Evolutionary conservation across 2,797 vertebrate species (phyloP), one percentile per base, ranked within the genome.

Genomic region (Anableps anableps): DNA sequence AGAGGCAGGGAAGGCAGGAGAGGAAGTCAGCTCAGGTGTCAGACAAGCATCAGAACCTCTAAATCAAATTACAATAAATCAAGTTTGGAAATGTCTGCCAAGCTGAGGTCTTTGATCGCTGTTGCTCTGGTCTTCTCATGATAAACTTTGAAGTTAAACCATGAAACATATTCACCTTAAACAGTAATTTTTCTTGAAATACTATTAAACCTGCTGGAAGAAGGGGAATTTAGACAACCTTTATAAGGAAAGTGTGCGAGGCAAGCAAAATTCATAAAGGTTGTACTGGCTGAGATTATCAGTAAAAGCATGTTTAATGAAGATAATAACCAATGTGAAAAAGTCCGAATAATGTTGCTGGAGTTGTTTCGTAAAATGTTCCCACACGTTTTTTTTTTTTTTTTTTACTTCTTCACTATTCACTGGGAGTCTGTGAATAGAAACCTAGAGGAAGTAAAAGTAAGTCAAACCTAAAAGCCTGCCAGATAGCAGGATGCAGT

Each of bases 21-120:
- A 60, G 81, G 75, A 87, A 87, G 84, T 86, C 88, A 74, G 88
- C 83, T 92, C 77, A 14, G 74, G 89, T 92, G 88, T 93, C 92
- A 86, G 90, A 88, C 86, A 83, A 89, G 84, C 79, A 88, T 89
- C 87, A 82, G 80, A 89, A 85, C 78, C 2, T 48, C 85, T 76
- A 93, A 91, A 90, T 94, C 89, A 91, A 88, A 94, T 95, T 74
- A 91, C 74, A 87, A 85, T 82, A 89, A 91, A 95, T 93, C 92
- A 90, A 91, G 81, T 92, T 93, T 88, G 84, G 86, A 91, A 91
- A 93, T 88, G 89, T 86, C 88, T 89, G 88, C 82, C 81, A 88
- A 82, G 78, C 84, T 88, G 80, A 91, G 80, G 85, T 77, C 74
- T 78, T 74, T 55, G 17, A 19, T 58, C 3, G 6, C 13, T 71